Conservation (phyloP, 64 coral and sea anemone species). For the Stichodactyla helianthus region DNA sequence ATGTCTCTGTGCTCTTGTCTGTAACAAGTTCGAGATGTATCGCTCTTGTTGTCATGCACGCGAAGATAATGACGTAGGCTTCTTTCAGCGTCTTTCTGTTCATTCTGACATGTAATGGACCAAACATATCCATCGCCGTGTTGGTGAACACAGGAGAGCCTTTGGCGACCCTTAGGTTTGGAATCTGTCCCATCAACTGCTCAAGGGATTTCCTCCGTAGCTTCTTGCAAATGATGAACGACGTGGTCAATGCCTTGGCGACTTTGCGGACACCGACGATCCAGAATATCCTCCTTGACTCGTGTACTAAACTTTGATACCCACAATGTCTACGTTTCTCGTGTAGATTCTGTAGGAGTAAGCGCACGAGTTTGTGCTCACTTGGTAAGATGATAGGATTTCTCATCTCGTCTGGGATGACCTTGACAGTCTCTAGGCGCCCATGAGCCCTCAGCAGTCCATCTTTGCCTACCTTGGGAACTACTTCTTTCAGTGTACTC, state of each 20-base stretch:
- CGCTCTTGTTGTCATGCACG: constrained; percentile 20
- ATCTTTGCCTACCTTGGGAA: constrained; percentile 10
- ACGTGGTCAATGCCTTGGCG: constrained; percentile 15
- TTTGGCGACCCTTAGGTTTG: constrained; percentile 41
- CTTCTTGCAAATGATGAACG: constrained; percentile 41
- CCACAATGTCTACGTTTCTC: constrained; percentile 40
- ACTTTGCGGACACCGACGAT: constrained; percentile 27
- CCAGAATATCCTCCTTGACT: constrained; percentile 48
- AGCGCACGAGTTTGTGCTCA: constrained; percentile 15
- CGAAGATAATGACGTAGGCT: constrained; percentile 46
- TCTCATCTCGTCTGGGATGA: neutral
- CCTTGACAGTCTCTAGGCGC: constrained; percentile 11
- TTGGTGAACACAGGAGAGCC: constrained; percentile 38
- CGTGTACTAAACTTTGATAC: constrained; percentile 39
- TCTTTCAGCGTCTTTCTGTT: constrained; percentile 57
- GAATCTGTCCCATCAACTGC: constrained; percentile 65
- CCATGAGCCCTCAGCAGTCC: constrained; percentile 11
- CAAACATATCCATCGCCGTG: constrained; percentile 67
- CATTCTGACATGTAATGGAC: constrained; percentile 27
- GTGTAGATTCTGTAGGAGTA: constrained; percentile 24
- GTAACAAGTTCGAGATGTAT: constrained; percentile 15
- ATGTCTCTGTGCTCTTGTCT: constrained; percentile 8
- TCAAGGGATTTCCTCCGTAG: constrained; percentile 28
- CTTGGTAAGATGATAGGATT: constrained; percentile 39
- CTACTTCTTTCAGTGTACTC: constrained; percentile 5